Base-by-base conservation (phyloP, 2,888 invertebrate species). In the Idaea dimidiata region DNA sequence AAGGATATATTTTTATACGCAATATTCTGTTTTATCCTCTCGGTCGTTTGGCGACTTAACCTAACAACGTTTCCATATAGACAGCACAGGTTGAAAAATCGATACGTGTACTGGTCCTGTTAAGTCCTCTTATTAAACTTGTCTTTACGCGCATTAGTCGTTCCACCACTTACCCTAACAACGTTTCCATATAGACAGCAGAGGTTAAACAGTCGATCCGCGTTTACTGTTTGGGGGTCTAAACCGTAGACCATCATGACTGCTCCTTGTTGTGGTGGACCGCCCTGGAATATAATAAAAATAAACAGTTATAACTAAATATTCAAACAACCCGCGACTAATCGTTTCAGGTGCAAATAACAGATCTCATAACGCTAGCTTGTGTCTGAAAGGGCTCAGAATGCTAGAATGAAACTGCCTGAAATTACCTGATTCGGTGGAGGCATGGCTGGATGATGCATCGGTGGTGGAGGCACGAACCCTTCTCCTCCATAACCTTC, bases 161-260 rank as follows among this genome's bases (percentile, higher is more conserved):
- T 8, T 8, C 6, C 0, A 8, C 32, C 61, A 93, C 94, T 94
- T 89, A 99, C 99, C 95, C 98, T 96, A 78, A 98, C 96, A 72
- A 99, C 99, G 88, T 99, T 99, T 77, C 99, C 99, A 88, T 99
- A 99, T 69, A 99, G 95, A 91, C 99, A 99, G 93, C 99, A 97
- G 78, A 99, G 94, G 93, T 99, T 99, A 95, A 99, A 99, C 67
- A 99, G 94, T 80, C 97, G 95, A 83, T 99, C 99, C 70, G 98
- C 97, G 90, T 99, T 99, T 84, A 98, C 97, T 78, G 97, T 97
- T 78, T 97, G 96, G 62, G 97, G 96, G 86, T 98, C 97, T 69
- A 99, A 94, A 2, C 99, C 99, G 91, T 99, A 99, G 63, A 99
- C 98, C 99, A 99, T 99, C 94, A 99, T 96, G 67, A 99, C 99